These are phyloP conservation scores for Sakesphorus luctuosus DNA, from an alignment of 2,113 vertebrate genomes.

Conservation along the genomic window DNA sequence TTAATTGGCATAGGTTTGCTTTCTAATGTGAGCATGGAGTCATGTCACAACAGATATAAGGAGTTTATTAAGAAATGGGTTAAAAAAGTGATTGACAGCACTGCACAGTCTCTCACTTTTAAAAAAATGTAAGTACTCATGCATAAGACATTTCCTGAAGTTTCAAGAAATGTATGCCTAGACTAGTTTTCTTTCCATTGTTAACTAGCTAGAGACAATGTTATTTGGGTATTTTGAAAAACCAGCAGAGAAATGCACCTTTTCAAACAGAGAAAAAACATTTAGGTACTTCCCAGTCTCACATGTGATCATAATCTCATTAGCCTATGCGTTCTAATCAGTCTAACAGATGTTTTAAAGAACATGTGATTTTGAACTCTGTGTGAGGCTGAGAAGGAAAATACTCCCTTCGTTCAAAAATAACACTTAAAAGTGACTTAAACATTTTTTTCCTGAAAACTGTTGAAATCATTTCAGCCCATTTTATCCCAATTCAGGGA, in stretches of 20 bases:
- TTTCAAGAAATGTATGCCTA: background rate
- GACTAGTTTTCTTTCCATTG: background rate
- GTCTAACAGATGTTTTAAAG: background rate
- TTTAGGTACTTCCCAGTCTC: slow-evolving; percentile 47
- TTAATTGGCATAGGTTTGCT: background rate
- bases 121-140: background rate
- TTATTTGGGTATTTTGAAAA: background rate
- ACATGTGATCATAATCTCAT: slow-evolving; percentile 1
- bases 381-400: background rate
- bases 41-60: background rate
- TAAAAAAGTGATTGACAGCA: background rate
- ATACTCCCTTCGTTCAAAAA: background rate
- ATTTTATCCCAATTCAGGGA: background rate
- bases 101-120: background rate
- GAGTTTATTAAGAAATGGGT: background rate
- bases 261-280: slow-evolving; percentile 5
- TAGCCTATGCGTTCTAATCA: background rate
- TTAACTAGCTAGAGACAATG: background rate
- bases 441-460: background rate
- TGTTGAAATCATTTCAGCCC: background rate
- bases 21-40: background rate
- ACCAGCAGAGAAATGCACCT: background rate
- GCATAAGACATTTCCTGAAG: background rate
- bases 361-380: background rate
- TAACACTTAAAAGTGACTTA: background rate